Evolutionary conservation across 2,113 vertebrate genomes (phyloP), one percentile per base, ranked within the genome.

Genomic region (Gopherus flavomarginatus): DNA sequence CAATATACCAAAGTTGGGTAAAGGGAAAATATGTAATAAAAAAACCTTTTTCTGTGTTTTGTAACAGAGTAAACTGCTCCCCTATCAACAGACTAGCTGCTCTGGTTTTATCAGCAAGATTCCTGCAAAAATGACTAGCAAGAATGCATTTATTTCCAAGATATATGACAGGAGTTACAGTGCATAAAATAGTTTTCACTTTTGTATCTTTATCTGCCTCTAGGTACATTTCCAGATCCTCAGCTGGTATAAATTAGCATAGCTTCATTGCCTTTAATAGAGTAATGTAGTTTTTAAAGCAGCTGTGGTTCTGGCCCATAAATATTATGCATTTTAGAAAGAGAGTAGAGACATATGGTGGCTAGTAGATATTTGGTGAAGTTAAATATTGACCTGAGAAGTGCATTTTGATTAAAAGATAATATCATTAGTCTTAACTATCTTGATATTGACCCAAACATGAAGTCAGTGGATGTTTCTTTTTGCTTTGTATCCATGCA

Each of bases 71-170:
- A 62, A 89, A 80, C 19, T 42, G 17, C 52, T 81, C 86, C 35
- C 52, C 75, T 87, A 53, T 22, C 6, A 22, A n/a, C n/a, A 72
- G 35, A 4, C 47, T 62, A 31, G 27, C 57, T 62, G 57, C 27
- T 62, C 57, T 31, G 57, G 11, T 65, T 96, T 90, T 94, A 59
- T 62, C 80, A 87, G 83, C 35, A 89, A 1, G 35, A 62, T 5
- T 12, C 86, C n/a, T 62, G 1, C 81, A 69, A 79, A 81, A n/a
- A 86, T 85, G 31, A 35, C 27, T 87, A 11, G 31, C 9, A 27
- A 53, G 8, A 1, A 2, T 22, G 50, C 50, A 42, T 53, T 6
- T 13, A 35, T 79, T 88, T 77, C n/a, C n/a, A 69, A 79, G 54
- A 22, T 21, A 4, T 0, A 0, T 17, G 16, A 4, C 81, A 27